A percentile compares a stretch with the other conserved stretches of the same genome.
Conservation (phyloP, 2,888 invertebrate species). For the Metallyticus violacea region DNA sequence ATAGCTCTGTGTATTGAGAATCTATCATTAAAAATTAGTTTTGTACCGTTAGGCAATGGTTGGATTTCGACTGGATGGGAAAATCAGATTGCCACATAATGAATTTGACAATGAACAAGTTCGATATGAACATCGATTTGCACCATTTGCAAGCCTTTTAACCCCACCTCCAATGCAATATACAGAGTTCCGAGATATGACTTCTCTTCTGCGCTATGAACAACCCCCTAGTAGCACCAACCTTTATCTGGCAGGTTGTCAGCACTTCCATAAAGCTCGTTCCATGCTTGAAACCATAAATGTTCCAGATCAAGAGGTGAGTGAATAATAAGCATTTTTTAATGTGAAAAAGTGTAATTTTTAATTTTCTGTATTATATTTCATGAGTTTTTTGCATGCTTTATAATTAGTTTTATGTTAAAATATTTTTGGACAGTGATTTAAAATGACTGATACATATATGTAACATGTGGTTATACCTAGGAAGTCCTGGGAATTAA, state of each 20-base stretch:
- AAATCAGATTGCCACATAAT: constrained; percentile 75
- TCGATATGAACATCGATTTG: constrained; percentile 90
- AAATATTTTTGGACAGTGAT: too few relatives aligned
- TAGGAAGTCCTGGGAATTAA: too few relatives aligned
- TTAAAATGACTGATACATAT: too few relatives aligned
- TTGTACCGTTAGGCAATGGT: constrained; percentile 69
- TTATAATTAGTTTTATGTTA: too few relatives aligned
- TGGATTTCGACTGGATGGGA: constrained; percentile 84
- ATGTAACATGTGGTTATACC: too few relatives aligned
- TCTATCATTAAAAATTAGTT: too few relatives aligned
- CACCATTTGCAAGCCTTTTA: constrained; percentile 80
- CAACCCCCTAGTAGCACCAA: constrained; percentile 42
- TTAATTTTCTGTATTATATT: too few relatives aligned
- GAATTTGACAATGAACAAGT: constrained; percentile 93
- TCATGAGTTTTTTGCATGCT: too few relatives aligned
- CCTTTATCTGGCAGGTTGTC: constrained; percentile 76
- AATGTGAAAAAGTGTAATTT: too few relatives aligned
- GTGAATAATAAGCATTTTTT: too few relatives aligned
- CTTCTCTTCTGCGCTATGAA: constrained; percentile 55
- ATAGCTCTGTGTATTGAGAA: too few relatives aligned
- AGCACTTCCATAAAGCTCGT: constrained; percentile 89
- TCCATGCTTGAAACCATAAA: constrained; percentile 79
- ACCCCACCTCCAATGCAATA: constrained; percentile 92
- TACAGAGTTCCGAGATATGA: constrained; percentile 83
- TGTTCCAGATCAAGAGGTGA: constrained; percentile 77